phyloP scores from a whole-genome alignment of 2,888 invertebrate species.

The Julus scanicus region DNA sequence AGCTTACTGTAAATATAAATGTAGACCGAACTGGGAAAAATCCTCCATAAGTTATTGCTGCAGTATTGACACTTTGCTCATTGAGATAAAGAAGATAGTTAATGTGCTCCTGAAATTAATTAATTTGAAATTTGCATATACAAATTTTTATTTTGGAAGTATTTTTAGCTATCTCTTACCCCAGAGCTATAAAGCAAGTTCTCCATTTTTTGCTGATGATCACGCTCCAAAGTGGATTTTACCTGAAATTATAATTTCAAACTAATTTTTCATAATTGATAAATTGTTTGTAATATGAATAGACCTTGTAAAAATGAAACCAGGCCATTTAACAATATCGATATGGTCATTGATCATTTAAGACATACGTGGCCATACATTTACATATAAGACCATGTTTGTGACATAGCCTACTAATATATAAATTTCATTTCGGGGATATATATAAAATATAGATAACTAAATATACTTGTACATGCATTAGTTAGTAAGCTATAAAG shows the following conservation, averaged over 20 bases:
- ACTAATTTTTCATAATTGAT: not conserved
- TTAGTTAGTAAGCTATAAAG: no score
- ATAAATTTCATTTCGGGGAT: no score
- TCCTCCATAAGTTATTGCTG: not conserved
- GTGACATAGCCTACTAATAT: no score
- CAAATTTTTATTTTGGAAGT: not conserved
- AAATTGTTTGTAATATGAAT: no score
- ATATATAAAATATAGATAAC: no score
- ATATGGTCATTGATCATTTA: no score
- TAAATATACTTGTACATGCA: no score
- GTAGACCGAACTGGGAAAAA: conserved; percentile 14
- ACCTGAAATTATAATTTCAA: not conserved
- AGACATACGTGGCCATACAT: no score
- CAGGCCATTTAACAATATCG: no score
- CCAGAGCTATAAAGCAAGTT: not conserved
- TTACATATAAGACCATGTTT: no score
- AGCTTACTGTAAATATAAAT: not conserved
- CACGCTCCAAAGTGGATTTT: not conserved
- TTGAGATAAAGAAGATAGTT: not conserved
- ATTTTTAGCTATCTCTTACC: not conserved
- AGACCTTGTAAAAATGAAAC: no score
- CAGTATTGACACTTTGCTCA: not conserved
- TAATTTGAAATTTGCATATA: not conserved
- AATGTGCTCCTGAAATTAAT: not conserved
- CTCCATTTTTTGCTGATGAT: not conserved